phyloP scores from a whole-genome alignment of 2,113 vertebrate species.

The Buteo buteo region DNA sequence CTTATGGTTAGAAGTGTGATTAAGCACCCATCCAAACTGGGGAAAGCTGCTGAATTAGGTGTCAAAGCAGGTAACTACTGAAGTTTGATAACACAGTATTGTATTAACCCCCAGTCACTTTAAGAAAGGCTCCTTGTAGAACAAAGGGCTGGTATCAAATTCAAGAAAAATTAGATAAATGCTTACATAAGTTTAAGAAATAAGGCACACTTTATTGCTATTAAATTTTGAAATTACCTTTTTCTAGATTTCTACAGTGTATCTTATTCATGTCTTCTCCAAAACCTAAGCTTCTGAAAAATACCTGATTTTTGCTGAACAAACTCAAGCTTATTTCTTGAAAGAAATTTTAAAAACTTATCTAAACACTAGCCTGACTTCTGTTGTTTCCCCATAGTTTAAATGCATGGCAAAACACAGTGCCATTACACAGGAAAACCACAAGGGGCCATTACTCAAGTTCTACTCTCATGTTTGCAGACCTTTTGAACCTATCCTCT shows the following conservation, averaged over 20 bases:
- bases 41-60: not conserved
- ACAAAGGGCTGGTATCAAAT: not conserved
- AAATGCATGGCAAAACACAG: not conserved
- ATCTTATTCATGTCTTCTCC: not conserved
- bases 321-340: not conserved
- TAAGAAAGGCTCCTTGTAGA: not conserved
- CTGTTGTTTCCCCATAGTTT: not conserved
- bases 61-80: not conserved
- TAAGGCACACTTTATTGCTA: not conserved
- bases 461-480: not conserved
- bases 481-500: not conserved
- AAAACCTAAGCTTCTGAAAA: not conserved
- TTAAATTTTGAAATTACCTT: not conserved
- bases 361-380: not conserved
- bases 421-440: constrained; percentile 4
- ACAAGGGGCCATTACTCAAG: constrained; percentile 17
- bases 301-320: not conserved
- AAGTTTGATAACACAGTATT: not conserved
- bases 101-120: not conserved
- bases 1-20: not conserved
- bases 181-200: not conserved
- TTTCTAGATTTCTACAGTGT: not conserved
- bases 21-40: not conserved
- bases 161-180: not conserved
- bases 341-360: not conserved